Base-by-base conservation (phyloP, 2,888 invertebrate genomes). In the Apotomis capreana region DNA sequence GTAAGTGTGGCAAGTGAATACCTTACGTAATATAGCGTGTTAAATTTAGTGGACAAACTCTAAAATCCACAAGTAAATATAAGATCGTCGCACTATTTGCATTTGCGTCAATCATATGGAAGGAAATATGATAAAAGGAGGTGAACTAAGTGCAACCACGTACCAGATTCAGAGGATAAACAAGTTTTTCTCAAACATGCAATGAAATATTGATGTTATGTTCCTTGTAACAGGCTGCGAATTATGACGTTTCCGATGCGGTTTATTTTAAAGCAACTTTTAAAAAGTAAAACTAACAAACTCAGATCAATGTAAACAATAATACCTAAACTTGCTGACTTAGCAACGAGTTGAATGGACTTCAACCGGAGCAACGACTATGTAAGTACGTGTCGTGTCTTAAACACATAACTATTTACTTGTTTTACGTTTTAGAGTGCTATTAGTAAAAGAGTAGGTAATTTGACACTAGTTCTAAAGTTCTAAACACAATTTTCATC, bases 61-160 rank as follows among this genome's bases (percentile, higher is more conserved):
- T 13, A 62, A 49, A 67, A 67, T 67, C 67, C 55, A 40, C 71
- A 62, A 51, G 71, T 55, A 71, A 71, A 71, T 55, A 70, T n/a
- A 55, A 70, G 37, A 55, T 67, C 55, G 57, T 67, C 51, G 40
- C 60, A 60, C 40, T 71, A 51, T 67, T 67, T 71, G 49, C 37
- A 44, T 59, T 40, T 37, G 46, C 61, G 61, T 61, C 70, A 67
- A 70, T 70, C 55, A 70, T 40, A 6, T 40, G 54, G 55, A 5
- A 58, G 4, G 40, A 51, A 67, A 55, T 62, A 26, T 44, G 51
- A 61, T 65, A 65, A 64, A 63, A 70, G 58, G 44, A 60, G 52
- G 36, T 51, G 40, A 40, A 57, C 40, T 57, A 52, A 57, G 44
- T 55, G 54, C 40, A 64, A 44, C 61, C 40, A 40, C 0, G 15